A percentile compares a stretch with the other conserved stretches of the same genome.
phyloP scores from a whole-genome alignment of 2,113 vertebrate genomes.

The Prietella phreatophila region DNA sequence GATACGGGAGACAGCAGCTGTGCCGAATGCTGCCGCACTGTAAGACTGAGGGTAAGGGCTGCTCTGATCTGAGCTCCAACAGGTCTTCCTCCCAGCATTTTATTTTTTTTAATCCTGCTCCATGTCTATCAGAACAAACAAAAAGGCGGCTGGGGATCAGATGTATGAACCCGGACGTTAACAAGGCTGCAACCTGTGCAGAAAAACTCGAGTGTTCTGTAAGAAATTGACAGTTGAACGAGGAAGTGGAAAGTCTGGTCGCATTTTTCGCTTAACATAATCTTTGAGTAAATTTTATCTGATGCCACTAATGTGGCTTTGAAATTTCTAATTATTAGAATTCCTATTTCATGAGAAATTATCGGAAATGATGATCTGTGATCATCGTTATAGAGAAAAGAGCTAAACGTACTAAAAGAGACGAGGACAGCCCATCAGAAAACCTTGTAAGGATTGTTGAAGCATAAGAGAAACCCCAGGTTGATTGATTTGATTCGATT shows the following conservation, averaged over 20 bases:
- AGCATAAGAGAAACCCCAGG: not conserved
- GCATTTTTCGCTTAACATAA: not conserved
- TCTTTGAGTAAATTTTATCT: not conserved
- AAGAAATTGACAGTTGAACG: not conserved
- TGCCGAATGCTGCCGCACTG: conserved; percentile 79
- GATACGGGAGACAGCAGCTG: conserved; percentile 85
- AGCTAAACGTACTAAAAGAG: not conserved
- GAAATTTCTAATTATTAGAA: not conserved
- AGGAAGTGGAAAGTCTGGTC: not conserved
- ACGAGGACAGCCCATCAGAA: not conserved
- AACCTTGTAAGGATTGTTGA: not conserved
- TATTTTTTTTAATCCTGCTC: not conserved
- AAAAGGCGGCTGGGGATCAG: not conserved
- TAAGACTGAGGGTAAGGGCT: conserved; percentile 78
- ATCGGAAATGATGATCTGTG: not conserved
- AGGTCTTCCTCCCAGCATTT: not conserved
- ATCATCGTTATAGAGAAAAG: not conserved
- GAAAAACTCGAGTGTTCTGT: no score
- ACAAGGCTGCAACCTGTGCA: no score
- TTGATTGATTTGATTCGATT: not conserved
- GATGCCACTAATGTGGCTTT: not conserved
- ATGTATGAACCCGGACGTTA: not conserved
- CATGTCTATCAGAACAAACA: not conserved
- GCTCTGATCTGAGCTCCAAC: not conserved
- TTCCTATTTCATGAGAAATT: not conserved